Evolutionary conservation across 1,140 invertebrate species (phyloP), one percentile per base, ranked within the genome.

Genomic region (Drosophila subpulchrella): DNA sequence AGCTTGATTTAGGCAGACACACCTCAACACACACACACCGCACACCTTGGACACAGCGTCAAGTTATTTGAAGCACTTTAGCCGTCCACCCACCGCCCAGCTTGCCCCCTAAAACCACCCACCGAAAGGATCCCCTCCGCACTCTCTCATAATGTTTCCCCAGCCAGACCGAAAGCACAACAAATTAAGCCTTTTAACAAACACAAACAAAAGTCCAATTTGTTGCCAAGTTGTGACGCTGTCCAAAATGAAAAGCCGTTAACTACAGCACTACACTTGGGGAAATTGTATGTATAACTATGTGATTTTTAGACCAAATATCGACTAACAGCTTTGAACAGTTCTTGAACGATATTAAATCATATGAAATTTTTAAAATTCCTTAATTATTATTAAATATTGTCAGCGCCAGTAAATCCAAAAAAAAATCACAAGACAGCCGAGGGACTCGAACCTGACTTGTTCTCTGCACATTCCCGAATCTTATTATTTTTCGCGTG

Each of bases 141-240:
- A 67, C 32, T 44, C 74, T 63, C 55, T 59, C 70, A 86, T 86
- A 86, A 86, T 82, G 66, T 88, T 82, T 73, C 71, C 79, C 47
- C 58, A 61, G 65, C 70, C 75, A 75, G 81, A 75, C 82, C 78
- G 60, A 78, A 79, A 73, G 67, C 71, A 80, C 79, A 88, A 89
- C 80, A 88, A 88, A 89, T 88, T 88, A 88, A 88, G 83, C 83
- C 84, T 88, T 88, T 88, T 83, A 88, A 66, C 84, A 88, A 88
- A 88, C 83, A 88, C 79, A 88, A 88, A 89, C 84, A 88, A 88
- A 88, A 89, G 75, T 88, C 84, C 72, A 88, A 88, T 88, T 88
- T 88, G 83, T 89, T 89, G 76, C 79, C 84, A 89, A 88, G 56
- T 77, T 89, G 79, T 74, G 75, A 67, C 80, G 78, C 56, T 78